Conservation (phyloP, 1,140 invertebrate species). For the Lepeophtheirus salmonis region DNA sequence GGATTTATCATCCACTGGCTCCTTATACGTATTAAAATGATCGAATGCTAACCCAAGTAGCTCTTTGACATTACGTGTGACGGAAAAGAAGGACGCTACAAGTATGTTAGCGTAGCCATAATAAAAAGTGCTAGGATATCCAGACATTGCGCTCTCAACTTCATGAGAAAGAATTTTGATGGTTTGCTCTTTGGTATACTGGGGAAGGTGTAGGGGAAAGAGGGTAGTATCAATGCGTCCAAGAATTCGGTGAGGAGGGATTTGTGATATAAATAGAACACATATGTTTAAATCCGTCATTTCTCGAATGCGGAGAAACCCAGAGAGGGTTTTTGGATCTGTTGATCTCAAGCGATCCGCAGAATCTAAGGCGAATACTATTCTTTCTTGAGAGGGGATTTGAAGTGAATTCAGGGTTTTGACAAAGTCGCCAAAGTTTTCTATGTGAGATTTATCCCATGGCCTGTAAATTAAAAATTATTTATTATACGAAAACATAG, state of each 20-base stretch:
- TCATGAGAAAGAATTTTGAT: background rate
- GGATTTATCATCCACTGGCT: background rate
- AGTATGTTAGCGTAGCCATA: background rate
- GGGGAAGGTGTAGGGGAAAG: background rate
- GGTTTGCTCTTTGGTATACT: constrained; percentile 4
- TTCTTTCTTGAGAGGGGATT: background rate
- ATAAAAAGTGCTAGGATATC: background rate
- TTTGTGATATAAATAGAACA: background rate
- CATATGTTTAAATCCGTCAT: background rate
- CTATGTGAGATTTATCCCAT: background rate
- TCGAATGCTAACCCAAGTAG: background rate
- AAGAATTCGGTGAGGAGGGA: background rate
- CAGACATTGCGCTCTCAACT: background rate
- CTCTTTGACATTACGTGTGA: background rate
- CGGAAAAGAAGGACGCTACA: background rate
- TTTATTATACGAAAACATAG: too few species aligned
- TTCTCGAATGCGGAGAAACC: background rate
- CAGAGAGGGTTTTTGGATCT: background rate
- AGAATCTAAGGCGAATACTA: background rate
- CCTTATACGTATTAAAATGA: background rate
- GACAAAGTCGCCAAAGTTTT: background rate
- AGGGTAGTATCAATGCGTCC: background rate
- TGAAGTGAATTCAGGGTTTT: background rate
- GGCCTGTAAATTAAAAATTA: too few species aligned
- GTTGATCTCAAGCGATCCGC: background rate